Percentiles rank a stretch among this genome's conserved stretches.
These are phyloP conservation scores for Mamestra configurata DNA, from an alignment of 1,140 invertebrate genomes.

Conservation along the genomic window DNA sequence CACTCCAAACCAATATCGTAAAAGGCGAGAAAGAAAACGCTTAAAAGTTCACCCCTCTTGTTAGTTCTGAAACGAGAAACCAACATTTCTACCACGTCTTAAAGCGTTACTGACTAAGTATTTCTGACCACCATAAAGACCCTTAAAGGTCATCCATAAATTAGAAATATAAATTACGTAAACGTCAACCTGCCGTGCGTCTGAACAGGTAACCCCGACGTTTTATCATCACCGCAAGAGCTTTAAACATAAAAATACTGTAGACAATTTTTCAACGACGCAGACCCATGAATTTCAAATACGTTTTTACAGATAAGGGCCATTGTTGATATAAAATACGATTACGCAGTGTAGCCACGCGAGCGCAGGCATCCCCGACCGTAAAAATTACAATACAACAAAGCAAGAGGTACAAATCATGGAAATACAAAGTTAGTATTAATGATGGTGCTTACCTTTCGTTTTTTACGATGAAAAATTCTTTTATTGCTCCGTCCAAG, in stretches of 20 bases:
- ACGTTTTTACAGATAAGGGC: slow-evolving; percentile 78
- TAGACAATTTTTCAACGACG: slow-evolving; percentile 75
- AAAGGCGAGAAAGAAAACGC: slow-evolving; percentile 64
- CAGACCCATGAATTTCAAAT: slow-evolving; percentile 78
- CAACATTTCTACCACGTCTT: slow-evolving; percentile 15
- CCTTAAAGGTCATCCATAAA: slow-evolving; percentile 55
- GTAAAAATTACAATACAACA: slow-evolving; percentile 82
- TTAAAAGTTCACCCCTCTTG: slow-evolving; percentile 62
- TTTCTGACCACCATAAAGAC: slow-evolving; percentile 27
- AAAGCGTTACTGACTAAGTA: slow-evolving; percentile 1
- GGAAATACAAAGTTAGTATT: slow-evolving; percentile 76
- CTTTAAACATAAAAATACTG: slow-evolving; percentile 76
- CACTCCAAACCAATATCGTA: slow-evolving; percentile 76
- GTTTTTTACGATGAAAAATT: slow-evolving; percentile 62
- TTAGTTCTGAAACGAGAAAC: slow-evolving; percentile 48
- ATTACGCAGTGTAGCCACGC: slow-evolving; percentile 77
- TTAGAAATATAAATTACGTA: slow-evolving; percentile 58
- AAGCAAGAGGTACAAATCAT: slow-evolving; percentile 76
- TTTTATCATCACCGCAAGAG: slow-evolving; percentile 71
- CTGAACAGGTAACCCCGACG: slow-evolving; percentile 63
- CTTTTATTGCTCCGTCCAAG: slow-evolving; percentile 59
- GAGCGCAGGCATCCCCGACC: slow-evolving; percentile 66
- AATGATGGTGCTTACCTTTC: slow-evolving; percentile 69
- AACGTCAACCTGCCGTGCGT: slow-evolving; percentile 60
- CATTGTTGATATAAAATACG: slow-evolving; percentile 81